Base-by-base conservation (phyloP, 2,797 vertebrate species). In the Sebastes iracundus region DNA sequence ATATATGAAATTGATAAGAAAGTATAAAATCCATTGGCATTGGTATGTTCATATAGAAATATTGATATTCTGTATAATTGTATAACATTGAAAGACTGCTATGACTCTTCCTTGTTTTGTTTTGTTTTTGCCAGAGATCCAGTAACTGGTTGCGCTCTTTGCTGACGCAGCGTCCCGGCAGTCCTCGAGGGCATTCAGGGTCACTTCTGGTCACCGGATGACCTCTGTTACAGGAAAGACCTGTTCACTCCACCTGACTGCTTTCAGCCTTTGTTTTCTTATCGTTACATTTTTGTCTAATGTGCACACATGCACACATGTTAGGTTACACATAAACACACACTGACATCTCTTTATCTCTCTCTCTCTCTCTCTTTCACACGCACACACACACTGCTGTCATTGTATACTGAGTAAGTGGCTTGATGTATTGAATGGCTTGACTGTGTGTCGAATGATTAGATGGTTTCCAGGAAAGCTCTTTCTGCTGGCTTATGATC, bases 141-240 rank as follows among this genome's bases (percentile, higher is more conserved):
- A 69, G 86, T 81, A 63, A 83, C 9, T 11, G 4, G 49, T 9
- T 6, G 7, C 6, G 5, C 3, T 46, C 3, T 61, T 66, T 84
- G 70, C 72, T 83, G 80, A 87, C 60, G 3, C 52, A 72, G 10
- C 22, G 66, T 72, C 35, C 68, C 38, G 12, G 69, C 81, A 80
- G 30, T 75, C 30, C 2, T 46, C 0, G 3, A 72, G 35, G 58
- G n/a, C 52, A 76, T 56, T 38, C 71, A 27, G 61, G 73, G 79
- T 81, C 56, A 82, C 22, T 75, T 53, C 58, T 55, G 60, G 72
- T 87, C 76, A 79, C 58, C 49, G 32, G 71, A 79, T 38, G 72
- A 83, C 65, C 75, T 81, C 70, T 55, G 22, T 87, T 87, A 82
- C 83, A 87, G 86, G 88, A 86, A 91, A 70, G 20, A 64, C 65